These are phyloP conservation scores for Anolis apletophallus DNA, from an alignment of 2,797 vertebrate species.

Conservation along the genomic window DNA sequence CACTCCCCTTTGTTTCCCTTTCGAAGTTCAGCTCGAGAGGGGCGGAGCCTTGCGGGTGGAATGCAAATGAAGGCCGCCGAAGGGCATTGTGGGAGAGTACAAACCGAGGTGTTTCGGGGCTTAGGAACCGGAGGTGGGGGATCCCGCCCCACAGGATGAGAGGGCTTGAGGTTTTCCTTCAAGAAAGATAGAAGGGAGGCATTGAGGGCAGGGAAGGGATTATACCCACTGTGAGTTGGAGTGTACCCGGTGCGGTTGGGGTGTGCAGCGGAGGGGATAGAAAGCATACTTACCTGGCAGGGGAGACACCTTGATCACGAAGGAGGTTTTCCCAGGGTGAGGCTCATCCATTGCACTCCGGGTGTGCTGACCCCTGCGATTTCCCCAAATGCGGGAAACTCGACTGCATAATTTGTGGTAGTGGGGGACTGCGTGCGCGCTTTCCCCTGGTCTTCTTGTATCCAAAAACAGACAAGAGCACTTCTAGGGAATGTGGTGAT, in stretches of 20 bases:
- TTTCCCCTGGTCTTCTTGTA: background rate
- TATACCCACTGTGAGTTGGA: fast-evolving
- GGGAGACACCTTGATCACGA: conserved; percentile 30
- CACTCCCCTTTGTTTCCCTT: too few species aligned
- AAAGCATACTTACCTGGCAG: conserved; percentile 47
- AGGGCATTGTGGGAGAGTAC: conserved; percentile 1
- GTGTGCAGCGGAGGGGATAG: fast-evolving
- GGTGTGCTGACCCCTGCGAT: conserved; percentile 63
- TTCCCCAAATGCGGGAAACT: conserved; percentile 61
- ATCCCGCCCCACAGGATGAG: too few species aligned
- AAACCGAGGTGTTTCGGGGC: too few species aligned
- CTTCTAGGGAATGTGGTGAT: too few species aligned
- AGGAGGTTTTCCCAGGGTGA: conserved; percentile 51
- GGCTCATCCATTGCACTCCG: conserved; percentile 53
- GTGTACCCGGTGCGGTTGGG: fast-evolving
- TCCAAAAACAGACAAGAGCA: too few species aligned
- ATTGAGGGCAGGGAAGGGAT: fast-evolving
- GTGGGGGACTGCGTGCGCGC: conserved; percentile 35
- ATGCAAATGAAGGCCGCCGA: conserved; percentile 9
- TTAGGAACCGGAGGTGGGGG: too few species aligned
- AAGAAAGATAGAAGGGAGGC: too few species aligned
- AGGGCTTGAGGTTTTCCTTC: too few species aligned
- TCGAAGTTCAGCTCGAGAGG: too few species aligned
- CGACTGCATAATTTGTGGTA: conserved; percentile 59
- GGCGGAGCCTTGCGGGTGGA: too few species aligned